Percentiles rank a stretch among this genome's conserved stretches.
These are phyloP conservation scores for Phrynosoma blainvillii DNA, from an alignment of 2,113 vertebrate genomes.

Conservation along the genomic window DNA sequence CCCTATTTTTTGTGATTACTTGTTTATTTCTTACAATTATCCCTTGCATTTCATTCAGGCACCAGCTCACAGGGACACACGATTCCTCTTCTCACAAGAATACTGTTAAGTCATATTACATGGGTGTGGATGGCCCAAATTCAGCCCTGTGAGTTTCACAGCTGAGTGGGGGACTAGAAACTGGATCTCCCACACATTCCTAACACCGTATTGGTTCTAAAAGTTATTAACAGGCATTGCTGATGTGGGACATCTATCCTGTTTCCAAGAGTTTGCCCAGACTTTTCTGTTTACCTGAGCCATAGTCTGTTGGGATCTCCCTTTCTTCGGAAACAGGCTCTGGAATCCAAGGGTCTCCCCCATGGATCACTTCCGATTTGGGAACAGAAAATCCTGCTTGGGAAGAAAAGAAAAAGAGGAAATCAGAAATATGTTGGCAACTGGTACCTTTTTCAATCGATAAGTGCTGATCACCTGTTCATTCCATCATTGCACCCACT, in stretches of 20 bases:
- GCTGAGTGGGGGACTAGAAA: too few species aligned
- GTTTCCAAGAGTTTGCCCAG: neutral
- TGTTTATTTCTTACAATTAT: too few species aligned
- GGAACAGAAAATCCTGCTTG: conserved; percentile 10
- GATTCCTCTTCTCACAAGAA: too few species aligned
- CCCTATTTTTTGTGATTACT: neutral
- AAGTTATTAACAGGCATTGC: neutral
- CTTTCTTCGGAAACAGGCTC: conserved; percentile 17
- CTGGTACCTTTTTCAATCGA: neutral
- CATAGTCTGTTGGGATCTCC: conserved; percentile 24
- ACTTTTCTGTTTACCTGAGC: conserved; percentile 4
- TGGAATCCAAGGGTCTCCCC: conserved; percentile 27
- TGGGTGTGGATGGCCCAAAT: too few species aligned
- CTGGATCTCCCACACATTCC: too few species aligned
- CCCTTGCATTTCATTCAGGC: too few species aligned
- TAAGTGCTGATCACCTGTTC: too few species aligned
- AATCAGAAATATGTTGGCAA: neutral
- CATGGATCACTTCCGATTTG: conserved; percentile 30
- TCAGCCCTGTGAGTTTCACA: too few species aligned
- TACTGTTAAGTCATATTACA: too few species aligned
- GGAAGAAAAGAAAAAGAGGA: neutral
- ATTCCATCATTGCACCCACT: too few species aligned
- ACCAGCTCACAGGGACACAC: too few species aligned
- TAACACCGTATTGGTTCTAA: too few species aligned
- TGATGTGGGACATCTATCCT: neutral